Evolutionary conservation across 2,113 vertebrate species (phyloP), one percentile per base, ranked within the genome.

Genomic region (Isichthys henryi): DNA sequence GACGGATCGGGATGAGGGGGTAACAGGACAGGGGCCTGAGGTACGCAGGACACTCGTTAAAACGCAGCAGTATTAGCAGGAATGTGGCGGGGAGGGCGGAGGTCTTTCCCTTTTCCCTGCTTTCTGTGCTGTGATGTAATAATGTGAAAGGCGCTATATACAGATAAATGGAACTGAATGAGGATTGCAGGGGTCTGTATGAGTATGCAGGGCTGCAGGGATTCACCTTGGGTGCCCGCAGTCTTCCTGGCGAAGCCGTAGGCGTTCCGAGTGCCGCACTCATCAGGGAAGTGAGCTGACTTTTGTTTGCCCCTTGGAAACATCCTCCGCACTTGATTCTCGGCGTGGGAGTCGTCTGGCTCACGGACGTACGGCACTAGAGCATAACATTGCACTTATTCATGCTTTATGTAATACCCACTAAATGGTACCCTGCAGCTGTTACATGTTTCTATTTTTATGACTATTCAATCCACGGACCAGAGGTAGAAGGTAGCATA

Each of bases 221-320:
- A 49, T 86, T 86, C 45, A 49, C 45, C 48, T 87, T 35, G n/a
- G n/a, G 10, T 10, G 10, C 85, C 5, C n/a, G 48, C 31, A 0
- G 31, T 35, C 27, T 39, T 56, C 5, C 49, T 27, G 48, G 19
- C 5, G 49, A 27, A 50, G 11, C 31, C n/a, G 85, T 43, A 31
- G 85, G 85, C n/a, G 49, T 87, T 39, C 23, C 13, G 50, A 87
- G n/a, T 5, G 15, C 50, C 23, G 15, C 11, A 2, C 17, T 87
- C 50, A 0, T 87, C 27, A 8, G 31, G 49, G 27, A 87, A 53
- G 27, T 15, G n/a, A 35, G 85, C 50, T 87, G 85, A 87, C 49
- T 87, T 87, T 87, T 39, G 48, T 87, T 87, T 56, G 85, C 50
- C 45, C 85, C 46, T 46, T 53, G 27, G 85, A 53, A 87, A 53